A percentile compares a stretch with the other conserved stretches of the same genome.
Conservation (phyloP, 2,797 vertebrate genomes). For the Brotogeris chrysoptera region DNA sequence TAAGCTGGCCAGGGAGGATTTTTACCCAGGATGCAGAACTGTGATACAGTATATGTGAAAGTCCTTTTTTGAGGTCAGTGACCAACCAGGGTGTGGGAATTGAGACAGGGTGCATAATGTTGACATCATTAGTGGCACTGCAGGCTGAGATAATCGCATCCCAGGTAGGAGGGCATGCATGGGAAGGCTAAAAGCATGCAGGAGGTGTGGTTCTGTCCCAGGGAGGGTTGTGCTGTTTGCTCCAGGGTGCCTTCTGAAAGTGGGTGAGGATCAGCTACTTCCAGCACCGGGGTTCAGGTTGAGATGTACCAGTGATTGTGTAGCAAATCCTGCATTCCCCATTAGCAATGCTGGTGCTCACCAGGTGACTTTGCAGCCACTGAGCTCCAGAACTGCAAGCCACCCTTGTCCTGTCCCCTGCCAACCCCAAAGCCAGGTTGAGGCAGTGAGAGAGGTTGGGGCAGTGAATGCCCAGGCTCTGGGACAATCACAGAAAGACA, state of each 20-base stretch:
- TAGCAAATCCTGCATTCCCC: background rate
- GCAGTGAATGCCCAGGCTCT: background rate
- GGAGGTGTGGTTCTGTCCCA: background rate
- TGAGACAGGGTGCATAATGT: background rate
- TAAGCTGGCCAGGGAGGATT: background rate
- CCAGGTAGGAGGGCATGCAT: background rate
- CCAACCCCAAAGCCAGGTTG: background rate
- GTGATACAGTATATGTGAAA: background rate
- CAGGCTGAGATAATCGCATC: background rate
- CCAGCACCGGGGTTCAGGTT: background rate
- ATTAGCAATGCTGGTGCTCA: too few relatives aligned
- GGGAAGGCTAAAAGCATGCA: background rate
- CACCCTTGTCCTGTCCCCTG: background rate
- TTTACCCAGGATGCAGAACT: background rate
- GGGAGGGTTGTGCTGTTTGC: background rate
- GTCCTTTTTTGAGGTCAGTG: background rate
- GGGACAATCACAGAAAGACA: accelerated
- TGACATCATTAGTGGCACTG: background rate
- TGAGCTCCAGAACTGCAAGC: background rate
- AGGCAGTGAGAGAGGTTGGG: background rate
- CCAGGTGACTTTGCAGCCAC: background rate
- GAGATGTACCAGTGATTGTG: background rate
- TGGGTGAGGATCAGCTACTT: background rate
- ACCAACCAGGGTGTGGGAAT: background rate
- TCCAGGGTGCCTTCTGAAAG: background rate